These are phyloP conservation scores for Trididemnum clinides DNA, from an alignment of 23 tunicate species.

Conservation along the genomic window DNA sequence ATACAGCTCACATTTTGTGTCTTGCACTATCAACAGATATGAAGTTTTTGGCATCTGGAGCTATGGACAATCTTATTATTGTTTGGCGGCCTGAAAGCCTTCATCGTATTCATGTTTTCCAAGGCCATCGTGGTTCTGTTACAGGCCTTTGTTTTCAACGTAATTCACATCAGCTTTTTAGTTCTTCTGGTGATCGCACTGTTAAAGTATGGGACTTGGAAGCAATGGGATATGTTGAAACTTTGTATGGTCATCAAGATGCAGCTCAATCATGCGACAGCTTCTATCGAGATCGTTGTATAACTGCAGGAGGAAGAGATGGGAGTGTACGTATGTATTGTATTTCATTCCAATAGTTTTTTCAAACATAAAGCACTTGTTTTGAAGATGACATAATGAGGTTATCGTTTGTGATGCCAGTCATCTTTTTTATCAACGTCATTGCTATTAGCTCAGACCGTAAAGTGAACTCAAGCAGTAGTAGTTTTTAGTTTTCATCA, in stretches of 20 bases:
- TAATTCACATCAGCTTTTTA: slow-evolving; percentile 76
- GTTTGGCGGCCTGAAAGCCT: slow-evolving; percentile 62
- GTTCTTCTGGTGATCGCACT: slow-evolving; percentile 67
- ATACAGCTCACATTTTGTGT: slow-evolving; percentile 60
- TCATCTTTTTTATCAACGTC: too few relatives aligned
- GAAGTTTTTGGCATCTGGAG: slow-evolving; percentile 81
- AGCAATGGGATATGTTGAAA: slow-evolving; percentile 90
- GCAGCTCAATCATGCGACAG: slow-evolving; percentile 81
- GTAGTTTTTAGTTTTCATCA: too few relatives aligned
- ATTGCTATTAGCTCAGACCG: too few relatives aligned
- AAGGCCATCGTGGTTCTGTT: slow-evolving; percentile 73
- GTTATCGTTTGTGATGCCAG: too few relatives aligned
- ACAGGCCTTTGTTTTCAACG: slow-evolving; percentile 75
- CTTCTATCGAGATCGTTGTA: slow-evolving; percentile 74
- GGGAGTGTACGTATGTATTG: slow-evolving; percentile 79
- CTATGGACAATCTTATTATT: slow-evolving; percentile 66
- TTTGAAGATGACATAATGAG: too few relatives aligned
- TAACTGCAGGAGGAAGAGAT: slow-evolving; percentile 95
- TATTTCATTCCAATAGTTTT: too few relatives aligned
- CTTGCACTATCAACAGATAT: slow-evolving; percentile 76
- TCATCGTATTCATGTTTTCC: slow-evolving; percentile 51
- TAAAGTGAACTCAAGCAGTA: too few relatives aligned
- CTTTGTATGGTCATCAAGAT: slow-evolving; percentile 93
- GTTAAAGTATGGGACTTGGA: slow-evolving; percentile 96
- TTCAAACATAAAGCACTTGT: too few relatives aligned